Conservation (phyloP, 2,888 invertebrate species). For the Napeogenes sylphis region DNA sequence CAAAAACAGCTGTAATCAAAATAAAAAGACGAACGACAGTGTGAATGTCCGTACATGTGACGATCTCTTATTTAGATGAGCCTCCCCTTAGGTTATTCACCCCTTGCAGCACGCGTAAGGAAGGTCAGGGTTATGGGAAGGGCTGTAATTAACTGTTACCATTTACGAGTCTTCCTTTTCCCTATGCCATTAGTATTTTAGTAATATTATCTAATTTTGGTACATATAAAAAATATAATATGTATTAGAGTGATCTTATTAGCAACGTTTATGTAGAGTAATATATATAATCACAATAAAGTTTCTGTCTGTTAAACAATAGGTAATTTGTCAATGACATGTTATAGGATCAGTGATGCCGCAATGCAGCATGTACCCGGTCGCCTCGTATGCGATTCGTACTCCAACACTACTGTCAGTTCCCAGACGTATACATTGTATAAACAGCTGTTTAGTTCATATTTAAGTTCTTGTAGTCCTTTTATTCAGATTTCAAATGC, state of each 20-base stretch:
- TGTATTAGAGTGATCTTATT: too few relatives aligned
- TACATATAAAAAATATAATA: too few relatives aligned
- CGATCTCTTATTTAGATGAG: conserved; percentile 70
- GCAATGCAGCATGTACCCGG: conserved; percentile 60
- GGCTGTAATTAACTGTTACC: conserved; percentile 25
- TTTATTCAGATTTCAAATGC: background rate
- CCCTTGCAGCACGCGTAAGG: conserved; percentile 51
- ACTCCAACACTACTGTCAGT: conserved; percentile 13
- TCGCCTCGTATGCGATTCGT: conserved; percentile 8
- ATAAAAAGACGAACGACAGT: conserved; percentile 47
- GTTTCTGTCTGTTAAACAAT: conserved; percentile 17
- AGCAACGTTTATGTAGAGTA: too few relatives aligned
- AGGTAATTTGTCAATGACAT: conserved; percentile 22
- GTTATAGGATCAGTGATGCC: conserved; percentile 43
- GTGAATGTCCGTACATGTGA: conserved; percentile 53
- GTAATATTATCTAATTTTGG: too few relatives aligned
- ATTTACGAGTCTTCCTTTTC: conserved; percentile 3
- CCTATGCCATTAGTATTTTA: too few relatives aligned
- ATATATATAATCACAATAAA: background rate
- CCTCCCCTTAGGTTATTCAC: conserved; percentile 68
- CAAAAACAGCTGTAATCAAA: conserved; percentile 42
- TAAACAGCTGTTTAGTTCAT: conserved; percentile 12
- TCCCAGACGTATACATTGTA: conserved; percentile 6
- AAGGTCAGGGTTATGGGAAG: conserved; percentile 68
- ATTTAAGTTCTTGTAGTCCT: background rate